Evolutionary conservation across 1,140 invertebrate genomes (phyloP).

Genomic region (Penaeus japonicus): DNA sequence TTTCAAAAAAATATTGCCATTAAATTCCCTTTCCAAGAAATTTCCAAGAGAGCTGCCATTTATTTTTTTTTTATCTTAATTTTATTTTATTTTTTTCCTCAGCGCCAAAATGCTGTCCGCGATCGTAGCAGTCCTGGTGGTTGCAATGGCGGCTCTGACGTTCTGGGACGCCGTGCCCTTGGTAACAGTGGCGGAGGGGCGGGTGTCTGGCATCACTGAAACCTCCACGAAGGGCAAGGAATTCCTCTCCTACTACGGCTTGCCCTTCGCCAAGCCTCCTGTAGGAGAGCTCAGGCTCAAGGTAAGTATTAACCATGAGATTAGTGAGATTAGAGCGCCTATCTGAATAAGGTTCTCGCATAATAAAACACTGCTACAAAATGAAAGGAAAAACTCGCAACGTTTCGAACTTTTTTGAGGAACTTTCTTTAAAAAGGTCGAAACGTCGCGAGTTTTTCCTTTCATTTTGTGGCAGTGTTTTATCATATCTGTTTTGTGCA

Average conservation of each 20-base stretch:
- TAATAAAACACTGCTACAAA: too few relatives aligned
- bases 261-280: constrained; percentile 25
- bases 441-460: too few relatives aligned
- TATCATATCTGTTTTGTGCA: too few relatives aligned
- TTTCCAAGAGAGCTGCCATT: neutral
- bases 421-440: too few relatives aligned
- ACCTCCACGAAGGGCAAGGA: neutral
- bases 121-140: neutral
- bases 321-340: too few relatives aligned
- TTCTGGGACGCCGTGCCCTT: neutral
- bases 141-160: neutral
- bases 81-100: too few relatives aligned
- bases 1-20: too few relatives aligned
- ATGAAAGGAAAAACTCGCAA: too few relatives aligned
- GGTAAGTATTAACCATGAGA: neutral
- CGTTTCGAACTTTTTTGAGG: too few relatives aligned
- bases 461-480: too few relatives aligned
- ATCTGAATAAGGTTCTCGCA: too few relatives aligned
- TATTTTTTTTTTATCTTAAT: neutral
- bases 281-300: constrained; percentile 7
- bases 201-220: neutral
- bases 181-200: neutral
- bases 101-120: neutral
- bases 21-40: too few relatives aligned
- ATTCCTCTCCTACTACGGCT: constrained; percentile 21